Percentiles rank a stretch among this genome's conserved stretches.
These are phyloP conservation scores for Zeugodacus cucurbitae DNA, from an alignment of 1,140 invertebrate species.

Conservation along the genomic window DNA sequence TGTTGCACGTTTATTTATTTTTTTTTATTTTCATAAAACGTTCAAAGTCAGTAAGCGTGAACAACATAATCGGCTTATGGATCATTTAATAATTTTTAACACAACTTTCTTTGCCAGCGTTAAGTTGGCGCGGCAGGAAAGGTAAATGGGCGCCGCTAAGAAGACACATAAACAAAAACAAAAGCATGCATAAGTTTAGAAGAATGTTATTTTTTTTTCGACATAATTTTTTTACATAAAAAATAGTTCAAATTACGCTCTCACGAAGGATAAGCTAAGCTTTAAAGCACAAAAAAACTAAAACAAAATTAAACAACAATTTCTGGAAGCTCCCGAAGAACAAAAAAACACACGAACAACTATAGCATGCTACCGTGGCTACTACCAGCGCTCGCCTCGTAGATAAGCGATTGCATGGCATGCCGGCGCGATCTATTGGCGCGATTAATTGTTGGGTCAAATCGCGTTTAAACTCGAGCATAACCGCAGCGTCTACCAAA, in stretches of 20 bases:
- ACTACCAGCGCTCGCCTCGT: not conserved
- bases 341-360: not conserved
- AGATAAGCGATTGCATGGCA: not conserved
- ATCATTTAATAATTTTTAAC: constrained; percentile 36
- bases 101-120: not conserved
- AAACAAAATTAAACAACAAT: not conserved
- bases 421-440: constrained; percentile 20
- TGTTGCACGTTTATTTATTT: not conserved
- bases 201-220: not conserved
- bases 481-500: not conserved
- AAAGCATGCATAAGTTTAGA: not conserved
- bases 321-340: not conserved
- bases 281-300: not conserved
- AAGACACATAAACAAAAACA: not conserved
- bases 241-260: not conserved
- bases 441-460: constrained; percentile 35
- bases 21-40: not conserved
- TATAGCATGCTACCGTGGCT: not conserved
- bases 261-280: not conserved
- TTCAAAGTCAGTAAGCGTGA: constrained; percentile 31
- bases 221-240: not conserved
- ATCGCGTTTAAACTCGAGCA: constrained; percentile 33
- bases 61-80: constrained; percentile 38
- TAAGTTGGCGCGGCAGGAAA: not conserved
- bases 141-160: not conserved